Base-by-base conservation (phyloP, 2,113 vertebrate genomes). In the Dicaeum eximium region DNA sequence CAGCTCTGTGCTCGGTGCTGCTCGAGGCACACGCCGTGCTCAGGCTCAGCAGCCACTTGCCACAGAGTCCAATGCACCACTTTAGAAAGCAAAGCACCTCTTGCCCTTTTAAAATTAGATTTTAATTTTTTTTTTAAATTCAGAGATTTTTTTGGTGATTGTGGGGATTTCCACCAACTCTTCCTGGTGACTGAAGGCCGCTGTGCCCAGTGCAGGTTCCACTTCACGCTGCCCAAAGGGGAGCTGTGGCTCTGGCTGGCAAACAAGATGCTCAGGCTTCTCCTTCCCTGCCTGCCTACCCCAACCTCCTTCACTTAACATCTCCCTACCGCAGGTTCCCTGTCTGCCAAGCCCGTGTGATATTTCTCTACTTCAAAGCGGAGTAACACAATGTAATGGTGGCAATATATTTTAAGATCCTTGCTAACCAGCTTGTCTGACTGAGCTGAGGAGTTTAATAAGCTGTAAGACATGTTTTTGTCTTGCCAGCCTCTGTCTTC, bases 401-500 rank as follows among this genome's bases (percentile, higher is more conserved):
- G 88, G 81, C 48, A 60, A 40, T 58, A 2, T 44, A 62, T 92
- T 88, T 67, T 74, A 64, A 86, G 72, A 66, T 70, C 85, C 74
- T 50, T 21, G 31, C 70, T 50, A 80, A 94, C 67, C 75, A 38
- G 64, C 87, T 51, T 65, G 60, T 83, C 83, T 90, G 56, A 3
- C 51, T 35, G 31, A 86, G 74, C 72, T 38, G 25, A 53, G 42
- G 30, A 38, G 30, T 80, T 91, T 83, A 82, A 90, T 93, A 90
- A 78, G 74, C 67, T 92, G 38, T 25, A 90, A 71, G 67, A 56
- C 25, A 14, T 56, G 64, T 64, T 90, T 96, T 66, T 87, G 75
- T 92, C 85, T 93, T 57, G 37, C 86, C 93, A 85, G 80, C 25
- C 73, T 75, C 74, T 57, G 35, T 72, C 56, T 90, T 66, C 81